A percentile compares a stretch with the other conserved stretches of the same genome.
Conservation (phyloP, 2,888 invertebrate species). For the Diadegma fenestrale region DNA sequence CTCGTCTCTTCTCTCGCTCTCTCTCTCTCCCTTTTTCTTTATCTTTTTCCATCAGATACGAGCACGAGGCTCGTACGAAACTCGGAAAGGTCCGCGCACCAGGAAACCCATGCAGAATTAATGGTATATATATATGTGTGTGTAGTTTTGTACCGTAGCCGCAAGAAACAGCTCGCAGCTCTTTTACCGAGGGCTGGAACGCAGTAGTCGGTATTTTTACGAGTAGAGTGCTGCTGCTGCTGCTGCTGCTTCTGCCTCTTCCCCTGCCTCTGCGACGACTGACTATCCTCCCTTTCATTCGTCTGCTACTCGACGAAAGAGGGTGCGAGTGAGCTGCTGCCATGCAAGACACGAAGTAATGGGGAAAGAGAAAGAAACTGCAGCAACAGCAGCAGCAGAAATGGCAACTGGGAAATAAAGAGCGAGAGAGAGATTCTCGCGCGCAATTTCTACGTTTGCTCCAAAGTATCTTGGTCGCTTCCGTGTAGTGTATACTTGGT, state of each 20-base stretch:
- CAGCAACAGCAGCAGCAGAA: background rate
- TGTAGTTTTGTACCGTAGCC: constrained; percentile 26
- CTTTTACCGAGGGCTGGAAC: constrained; percentile 51
- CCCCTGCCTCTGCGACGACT: constrained; percentile 39
- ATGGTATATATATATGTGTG: background rate
- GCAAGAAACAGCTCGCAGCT: constrained; percentile 57
- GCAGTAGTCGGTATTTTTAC: constrained; percentile 68
- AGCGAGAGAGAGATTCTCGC: constrained; percentile 23
- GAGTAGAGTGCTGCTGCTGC: constrained; percentile 66
- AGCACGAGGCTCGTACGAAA: constrained; percentile 7
- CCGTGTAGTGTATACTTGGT: background rate
- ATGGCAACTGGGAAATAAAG: constrained; percentile 20
- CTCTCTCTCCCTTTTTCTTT: constrained; percentile 36
- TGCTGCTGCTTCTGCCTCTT: no score
- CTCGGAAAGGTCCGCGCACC: background rate
- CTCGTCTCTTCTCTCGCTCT: constrained; percentile 51
- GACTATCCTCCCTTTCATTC: constrained; percentile 50
- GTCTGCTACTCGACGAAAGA: constrained; percentile 7
- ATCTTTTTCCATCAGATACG: constrained; percentile 46
- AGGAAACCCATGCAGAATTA: constrained; percentile 17
- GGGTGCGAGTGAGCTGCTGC: background rate
- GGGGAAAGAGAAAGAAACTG: background rate
- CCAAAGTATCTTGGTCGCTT: constrained; percentile 47
- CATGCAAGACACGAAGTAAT: background rate
- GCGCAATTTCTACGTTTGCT: constrained; percentile 61